Evolutionary conservation across 37 sponge, comb jelly and placozoan genomes (phyloP).

Genomic region (Bolinopsis microptera): DNA sequence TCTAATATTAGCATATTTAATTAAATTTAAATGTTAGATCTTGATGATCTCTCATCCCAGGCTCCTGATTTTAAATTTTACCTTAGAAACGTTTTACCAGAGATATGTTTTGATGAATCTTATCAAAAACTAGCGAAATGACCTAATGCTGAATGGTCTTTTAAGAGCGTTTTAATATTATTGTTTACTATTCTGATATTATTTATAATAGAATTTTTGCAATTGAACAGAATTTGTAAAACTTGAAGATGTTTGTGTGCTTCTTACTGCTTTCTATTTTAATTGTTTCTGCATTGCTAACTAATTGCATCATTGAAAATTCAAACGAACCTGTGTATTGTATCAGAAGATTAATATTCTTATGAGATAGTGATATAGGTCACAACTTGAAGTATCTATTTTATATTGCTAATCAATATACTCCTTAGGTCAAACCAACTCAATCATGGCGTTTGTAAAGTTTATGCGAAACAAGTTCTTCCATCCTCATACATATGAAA

Average conservation of each 20-base stretch:
- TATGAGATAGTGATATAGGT: no score
- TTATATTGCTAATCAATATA: not conserved
- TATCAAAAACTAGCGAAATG: not conserved
- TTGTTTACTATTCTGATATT: not conserved
- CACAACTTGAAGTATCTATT: no score
- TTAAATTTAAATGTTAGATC: no score
- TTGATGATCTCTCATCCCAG: no score
- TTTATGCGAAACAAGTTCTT: constrained; percentile 80
- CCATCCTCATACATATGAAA: constrained; percentile 83
- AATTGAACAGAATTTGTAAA: not conserved
- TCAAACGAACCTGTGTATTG: no score
- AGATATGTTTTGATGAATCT: not conserved
- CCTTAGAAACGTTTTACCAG: not conserved
- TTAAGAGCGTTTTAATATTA: not conserved
- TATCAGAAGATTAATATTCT: no score
- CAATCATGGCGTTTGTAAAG: constrained; percentile 65
- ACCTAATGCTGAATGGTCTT: not conserved
- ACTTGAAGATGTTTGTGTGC: not conserved
- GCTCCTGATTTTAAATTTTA: not conserved
- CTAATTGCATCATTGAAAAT: no score
- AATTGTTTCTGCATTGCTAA: no score
- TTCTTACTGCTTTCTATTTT: not conserved
- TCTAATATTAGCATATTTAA: no score
- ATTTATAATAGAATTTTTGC: not conserved
- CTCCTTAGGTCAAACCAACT: not conserved